phyloP scores from a whole-genome alignment of 2,888 invertebrate genomes.

The Eurois occulta region DNA sequence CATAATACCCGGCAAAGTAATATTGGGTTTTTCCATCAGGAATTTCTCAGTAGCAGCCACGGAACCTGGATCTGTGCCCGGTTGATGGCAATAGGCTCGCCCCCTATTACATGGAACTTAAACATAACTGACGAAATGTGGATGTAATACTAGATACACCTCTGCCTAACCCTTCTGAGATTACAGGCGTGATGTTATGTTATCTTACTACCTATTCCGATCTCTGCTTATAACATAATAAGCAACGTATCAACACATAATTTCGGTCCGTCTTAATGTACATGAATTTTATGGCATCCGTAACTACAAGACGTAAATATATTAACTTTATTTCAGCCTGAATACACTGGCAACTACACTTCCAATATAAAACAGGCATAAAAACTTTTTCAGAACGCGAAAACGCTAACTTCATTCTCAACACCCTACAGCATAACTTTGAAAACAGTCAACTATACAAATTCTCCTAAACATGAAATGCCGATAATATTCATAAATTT shows the following conservation, averaged over 20 bases:
- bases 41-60: too few species aligned
- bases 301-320: not conserved
- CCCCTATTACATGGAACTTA: too few species aligned
- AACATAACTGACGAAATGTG: too few species aligned
- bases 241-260: not conserved
- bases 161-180: too few species aligned
- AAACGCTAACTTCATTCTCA: constrained; percentile 24
- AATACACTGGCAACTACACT: not conserved
- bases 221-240: not conserved
- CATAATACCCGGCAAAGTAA: too few species aligned
- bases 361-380: constrained; percentile 1
- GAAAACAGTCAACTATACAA: constrained; percentile 36
- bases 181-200: too few species aligned
- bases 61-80: too few species aligned
- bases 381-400: not conserved
- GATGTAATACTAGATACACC: too few species aligned
- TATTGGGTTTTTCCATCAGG: too few species aligned
- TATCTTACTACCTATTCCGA: not conserved
- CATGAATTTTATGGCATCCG: not conserved
- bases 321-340: not conserved
- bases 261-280: not conserved
- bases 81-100: too few species aligned
- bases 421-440: constrained; percentile 13
- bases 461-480: constrained; percentile 55
- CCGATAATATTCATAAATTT: constrained; percentile 68